Conservation (phyloP, 2,888 invertebrate genomes). For the Nebria brevicollis region DNA sequence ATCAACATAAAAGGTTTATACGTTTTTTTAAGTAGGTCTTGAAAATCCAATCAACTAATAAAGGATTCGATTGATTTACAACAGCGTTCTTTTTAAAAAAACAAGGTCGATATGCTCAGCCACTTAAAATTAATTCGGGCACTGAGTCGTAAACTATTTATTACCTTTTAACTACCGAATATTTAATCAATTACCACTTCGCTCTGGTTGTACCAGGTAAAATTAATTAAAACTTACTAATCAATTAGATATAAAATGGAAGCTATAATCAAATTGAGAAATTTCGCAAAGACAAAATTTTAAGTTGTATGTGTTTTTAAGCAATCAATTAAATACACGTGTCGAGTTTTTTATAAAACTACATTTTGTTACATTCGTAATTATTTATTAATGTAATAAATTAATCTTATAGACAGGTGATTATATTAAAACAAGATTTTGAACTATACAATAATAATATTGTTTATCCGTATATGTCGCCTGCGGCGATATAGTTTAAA, state of each 20-base stretch:
- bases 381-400: background rate
- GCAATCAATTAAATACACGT: no score
- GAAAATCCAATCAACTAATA: no score
- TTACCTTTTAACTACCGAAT: background rate
- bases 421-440: background rate
- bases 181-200: background rate
- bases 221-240: background rate
- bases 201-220: background rate
- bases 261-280: background rate
- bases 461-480: background rate
- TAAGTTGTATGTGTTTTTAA: no score
- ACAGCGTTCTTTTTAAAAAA: background rate
- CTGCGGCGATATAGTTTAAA: background rate
- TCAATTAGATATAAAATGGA: background rate
- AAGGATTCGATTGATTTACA: background rate
- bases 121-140: background rate
- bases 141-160: background rate
- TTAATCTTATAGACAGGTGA: background rate
- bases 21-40: no score
- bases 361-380: no score
- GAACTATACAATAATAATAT: constrained; percentile 1
- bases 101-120: background rate
- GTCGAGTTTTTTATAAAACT: no score
- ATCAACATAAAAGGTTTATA: no score
- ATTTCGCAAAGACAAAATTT: background rate